Evolutionary conservation across 2,113 vertebrate genomes (phyloP), one percentile per base, ranked within the genome.

Genomic region (Paradoxurus hermaphroditus): DNA sequence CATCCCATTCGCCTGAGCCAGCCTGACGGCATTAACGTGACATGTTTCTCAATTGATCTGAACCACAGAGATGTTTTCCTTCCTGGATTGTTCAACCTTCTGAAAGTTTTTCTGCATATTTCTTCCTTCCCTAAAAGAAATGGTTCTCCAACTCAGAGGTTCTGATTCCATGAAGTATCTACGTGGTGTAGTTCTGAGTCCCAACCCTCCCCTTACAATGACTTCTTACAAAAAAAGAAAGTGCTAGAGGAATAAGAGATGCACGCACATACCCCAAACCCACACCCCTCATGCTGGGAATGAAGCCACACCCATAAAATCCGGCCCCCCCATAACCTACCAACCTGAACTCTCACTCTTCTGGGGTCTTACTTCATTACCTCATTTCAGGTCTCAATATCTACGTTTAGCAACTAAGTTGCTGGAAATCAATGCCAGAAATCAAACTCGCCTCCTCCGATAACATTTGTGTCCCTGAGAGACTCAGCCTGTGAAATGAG

Each of bases 81-180:
- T 75, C 65, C 46, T 9, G 5, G 44, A 46, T 5, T 63, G 4
- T 34, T 62, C 25, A 51, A 46, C 6, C 79, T 77, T 79, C 36
- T 92, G 68, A 36, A 92, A 53, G 31, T n/a, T 78, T 84, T 91
- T 65, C 34, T 63, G 41, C 11, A 53, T 73, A 41, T 89, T 95
- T 84, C 75, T 73, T 86, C 25, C 68, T 73, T 96, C 9, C 70
- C 31, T 14, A 18, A 92, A 95, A 91, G 56, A 77, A 46, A 77
- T 27, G 27, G 29, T 36, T 72, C 63, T 89, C 39, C 1, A 5
- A 4, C 16, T 84, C 59, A 15, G 53, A 83, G 81, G 44, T 87
- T 95, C 75, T 39, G 49, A 92, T 7, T 56, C 31, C 18, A 73
- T 4, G 15, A 41, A 62, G 86, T 15, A 21, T 16, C 29, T 2